Conservation (phyloP, 2,888 invertebrate species). For the Dynastes grantii region DNA sequence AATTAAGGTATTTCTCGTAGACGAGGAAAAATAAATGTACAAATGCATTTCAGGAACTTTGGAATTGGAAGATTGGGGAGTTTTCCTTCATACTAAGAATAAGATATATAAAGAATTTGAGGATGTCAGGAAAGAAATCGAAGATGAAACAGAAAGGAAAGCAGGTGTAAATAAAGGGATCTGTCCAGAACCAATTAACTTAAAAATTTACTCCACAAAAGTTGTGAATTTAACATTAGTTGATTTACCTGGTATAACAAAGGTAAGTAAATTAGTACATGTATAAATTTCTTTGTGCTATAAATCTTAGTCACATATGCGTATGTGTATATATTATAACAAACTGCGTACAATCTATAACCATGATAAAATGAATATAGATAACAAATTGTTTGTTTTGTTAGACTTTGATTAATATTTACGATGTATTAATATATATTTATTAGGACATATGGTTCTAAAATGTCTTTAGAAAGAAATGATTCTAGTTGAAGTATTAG, state of each 20-base stretch:
- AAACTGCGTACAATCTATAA: neutral
- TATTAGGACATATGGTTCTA: neutral
- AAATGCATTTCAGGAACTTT: slow-evolving; percentile 78
- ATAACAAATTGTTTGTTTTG: neutral
- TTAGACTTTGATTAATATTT: neutral
- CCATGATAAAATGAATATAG: neutral
- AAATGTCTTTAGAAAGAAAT: too few species aligned
- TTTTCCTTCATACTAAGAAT: slow-evolving; percentile 94
- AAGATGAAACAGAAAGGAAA: slow-evolving; percentile 93
- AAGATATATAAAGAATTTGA: slow-evolving; percentile 92
- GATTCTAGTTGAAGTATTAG: too few species aligned
- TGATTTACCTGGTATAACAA: slow-evolving; percentile 98
- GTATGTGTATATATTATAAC: neutral
- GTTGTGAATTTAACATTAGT: slow-evolving; percentile 97
- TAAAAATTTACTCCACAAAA: slow-evolving; percentile 96
- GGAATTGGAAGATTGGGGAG: slow-evolving; percentile 94
- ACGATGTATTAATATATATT: neutral
- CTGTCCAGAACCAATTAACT: slow-evolving; percentile 93
- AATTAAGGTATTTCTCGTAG: neutral
- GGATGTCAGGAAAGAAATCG: slow-evolving; percentile 93
- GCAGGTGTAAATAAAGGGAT: slow-evolving; percentile 98
- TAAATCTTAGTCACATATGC: too few species aligned
- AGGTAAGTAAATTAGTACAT: slow-evolving; percentile 72
- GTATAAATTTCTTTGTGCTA: too few species aligned
- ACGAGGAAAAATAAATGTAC: neutral